These are phyloP conservation scores for Siderastrea radians DNA, from an alignment of 92 coral and sea anemone genomes.

Conservation along the genomic window DNA sequence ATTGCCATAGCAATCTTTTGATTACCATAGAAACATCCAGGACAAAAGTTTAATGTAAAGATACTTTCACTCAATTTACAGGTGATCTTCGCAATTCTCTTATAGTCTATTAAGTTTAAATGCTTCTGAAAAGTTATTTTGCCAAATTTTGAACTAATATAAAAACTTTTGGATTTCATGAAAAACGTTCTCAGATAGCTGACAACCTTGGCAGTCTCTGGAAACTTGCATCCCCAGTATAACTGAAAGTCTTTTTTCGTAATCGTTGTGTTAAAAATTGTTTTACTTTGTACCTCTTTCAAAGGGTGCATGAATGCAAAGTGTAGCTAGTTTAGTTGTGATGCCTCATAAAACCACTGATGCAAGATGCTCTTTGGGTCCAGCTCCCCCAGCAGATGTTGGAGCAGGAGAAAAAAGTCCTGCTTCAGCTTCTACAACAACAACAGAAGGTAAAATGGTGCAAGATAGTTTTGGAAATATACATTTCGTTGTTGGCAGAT, in stretches of 20 bases:
- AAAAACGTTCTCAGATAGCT: too few relatives aligned
- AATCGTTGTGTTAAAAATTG: not conserved
- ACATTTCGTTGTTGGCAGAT: not conserved
- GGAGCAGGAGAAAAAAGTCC: conserved; percentile 16
- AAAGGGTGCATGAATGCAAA: conserved; percentile 41
- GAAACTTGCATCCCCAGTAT: not conserved
- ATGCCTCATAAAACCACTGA: conserved; percentile 51
- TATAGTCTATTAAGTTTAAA: not conserved
- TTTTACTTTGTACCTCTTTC: not conserved
- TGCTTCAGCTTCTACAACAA: conserved; percentile 11
- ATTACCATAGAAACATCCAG: conserved; percentile 79
- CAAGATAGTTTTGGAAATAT: not conserved
- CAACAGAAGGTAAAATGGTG: conserved; percentile 17
- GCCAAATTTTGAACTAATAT: too few relatives aligned
- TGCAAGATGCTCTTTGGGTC: conserved; percentile 26
- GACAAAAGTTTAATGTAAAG: not conserved
- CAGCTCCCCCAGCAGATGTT: conserved; percentile 11
- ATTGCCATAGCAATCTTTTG: conserved; percentile 78
- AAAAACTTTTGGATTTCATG: too few relatives aligned
- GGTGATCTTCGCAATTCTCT: not conserved
- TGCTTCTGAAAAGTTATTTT: too few relatives aligned
- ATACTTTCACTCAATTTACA: not conserved
- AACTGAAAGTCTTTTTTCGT: not conserved
- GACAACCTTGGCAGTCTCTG: too few relatives aligned
- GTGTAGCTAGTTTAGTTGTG: conserved; percentile 29